Percentiles rank a stretch among this genome's conserved stretches.
Conservation (phyloP, 2,797 vertebrate genomes). For the Chromis chromis region DNA sequence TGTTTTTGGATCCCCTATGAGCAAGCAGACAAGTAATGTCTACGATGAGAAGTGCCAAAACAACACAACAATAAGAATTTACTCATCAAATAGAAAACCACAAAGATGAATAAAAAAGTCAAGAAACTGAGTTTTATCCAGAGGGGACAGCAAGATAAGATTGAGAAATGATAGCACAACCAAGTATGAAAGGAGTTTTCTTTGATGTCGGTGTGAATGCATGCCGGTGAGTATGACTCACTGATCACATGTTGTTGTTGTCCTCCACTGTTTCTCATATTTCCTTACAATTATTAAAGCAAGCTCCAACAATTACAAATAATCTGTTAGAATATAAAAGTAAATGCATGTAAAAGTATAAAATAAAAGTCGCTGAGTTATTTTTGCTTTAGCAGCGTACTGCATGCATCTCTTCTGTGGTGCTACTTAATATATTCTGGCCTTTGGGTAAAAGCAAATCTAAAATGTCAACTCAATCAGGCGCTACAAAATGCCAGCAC, state of each 20-base stretch:
- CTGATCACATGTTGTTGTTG: slow-evolving; percentile 10
- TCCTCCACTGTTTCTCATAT: neutral
- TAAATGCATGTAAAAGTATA: neutral
- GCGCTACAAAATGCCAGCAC: neutral
- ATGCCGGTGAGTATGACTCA: slow-evolving; percentile 10
- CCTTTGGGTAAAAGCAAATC: neutral
- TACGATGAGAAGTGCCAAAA: neutral
- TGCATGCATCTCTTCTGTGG: neutral
- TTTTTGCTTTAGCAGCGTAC: slow-evolving; percentile 2
- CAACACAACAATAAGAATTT: neutral
- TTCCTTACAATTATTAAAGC: neutral
- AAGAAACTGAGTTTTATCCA: neutral
- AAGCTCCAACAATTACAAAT: neutral
- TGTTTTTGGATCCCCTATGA: no score
- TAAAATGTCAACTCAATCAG: slow-evolving; percentile 11
- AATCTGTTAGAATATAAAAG: neutral
- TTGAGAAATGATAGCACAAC: slow-evolving; percentile 7
- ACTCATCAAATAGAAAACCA: neutral
- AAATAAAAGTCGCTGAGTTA: neutral
- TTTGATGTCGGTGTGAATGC: slow-evolving; percentile 25
- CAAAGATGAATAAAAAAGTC: no score
- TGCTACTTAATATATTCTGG: neutral
- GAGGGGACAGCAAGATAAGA: neutral
- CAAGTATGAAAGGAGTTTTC: slow-evolving; percentile 14
- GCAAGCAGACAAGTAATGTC: neutral